A percentile compares a stretch with the other conserved stretches of the same genome.
phyloP scores from a whole-genome alignment of 2,888 invertebrate species.

The Philopedon plagiatum region DNA sequence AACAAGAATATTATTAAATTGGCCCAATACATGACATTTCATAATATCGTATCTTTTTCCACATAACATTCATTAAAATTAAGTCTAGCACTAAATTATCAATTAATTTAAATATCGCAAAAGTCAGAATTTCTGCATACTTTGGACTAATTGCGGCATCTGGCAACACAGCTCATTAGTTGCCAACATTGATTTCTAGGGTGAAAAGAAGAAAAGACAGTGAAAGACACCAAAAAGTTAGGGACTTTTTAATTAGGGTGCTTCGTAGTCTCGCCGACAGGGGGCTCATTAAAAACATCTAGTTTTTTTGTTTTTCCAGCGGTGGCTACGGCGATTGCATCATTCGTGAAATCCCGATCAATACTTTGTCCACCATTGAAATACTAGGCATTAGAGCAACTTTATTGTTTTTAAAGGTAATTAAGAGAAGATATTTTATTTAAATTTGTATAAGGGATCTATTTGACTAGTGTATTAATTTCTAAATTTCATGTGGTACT shows the following conservation, averaged over 20 bases:
- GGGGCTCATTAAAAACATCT: conserved; percentile 31
- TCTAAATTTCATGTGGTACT: not conserved
- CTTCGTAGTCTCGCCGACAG: conserved; percentile 44
- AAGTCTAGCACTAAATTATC: too few species aligned
- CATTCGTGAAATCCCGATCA: conserved; percentile 17
- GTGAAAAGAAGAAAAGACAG: conserved; percentile 68
- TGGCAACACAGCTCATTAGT: conserved; percentile 24
- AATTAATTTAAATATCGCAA: too few species aligned
- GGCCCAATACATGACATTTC: too few species aligned
- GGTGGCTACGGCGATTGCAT: conserved; percentile 31
- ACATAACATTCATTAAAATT: too few species aligned
- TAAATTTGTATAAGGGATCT: not conserved
- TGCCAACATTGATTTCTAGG: conserved; percentile 70
- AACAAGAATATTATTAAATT: too few species aligned
- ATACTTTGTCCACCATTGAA: not conserved
- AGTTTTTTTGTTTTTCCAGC: conserved; percentile 38
- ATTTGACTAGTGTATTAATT: not conserved
- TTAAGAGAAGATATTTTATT: not conserved
- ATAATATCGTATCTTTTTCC: too few species aligned
- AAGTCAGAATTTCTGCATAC: not conserved
- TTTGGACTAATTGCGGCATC: not conserved
- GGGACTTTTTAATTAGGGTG: conserved; percentile 63
- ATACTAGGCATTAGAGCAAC: not conserved
- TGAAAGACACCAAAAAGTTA: conserved; percentile 67
- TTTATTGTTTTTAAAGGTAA: not conserved